Conservation (phyloP, 1,140 invertebrate genomes). For the Eumaeus atala region DNA sequence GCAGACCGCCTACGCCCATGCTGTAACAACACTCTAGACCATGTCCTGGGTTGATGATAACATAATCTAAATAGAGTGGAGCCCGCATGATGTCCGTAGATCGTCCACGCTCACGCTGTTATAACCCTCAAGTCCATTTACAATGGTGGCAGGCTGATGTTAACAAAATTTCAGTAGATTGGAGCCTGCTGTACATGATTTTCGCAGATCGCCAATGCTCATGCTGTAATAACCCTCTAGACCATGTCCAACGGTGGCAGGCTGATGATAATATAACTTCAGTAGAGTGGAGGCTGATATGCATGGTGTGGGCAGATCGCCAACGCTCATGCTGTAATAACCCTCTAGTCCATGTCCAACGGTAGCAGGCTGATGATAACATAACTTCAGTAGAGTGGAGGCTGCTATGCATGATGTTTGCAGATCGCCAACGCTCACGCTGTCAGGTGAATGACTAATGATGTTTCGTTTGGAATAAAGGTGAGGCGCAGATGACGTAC, state of each 20-base stretch:
- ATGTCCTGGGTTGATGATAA: too few relatives aligned
- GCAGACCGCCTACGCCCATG: neutral
- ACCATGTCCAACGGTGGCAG: neutral
- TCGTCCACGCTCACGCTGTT: too few relatives aligned
- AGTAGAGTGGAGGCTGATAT: slow-evolving; percentile 24
- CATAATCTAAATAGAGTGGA: too few relatives aligned
- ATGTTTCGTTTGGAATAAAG: slow-evolving; percentile 62
- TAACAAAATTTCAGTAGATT: too few relatives aligned
- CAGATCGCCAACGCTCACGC: slow-evolving; percentile 39
- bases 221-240: neutral
- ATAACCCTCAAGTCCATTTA: too few relatives aligned
- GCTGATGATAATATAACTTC: slow-evolving; percentile 2
- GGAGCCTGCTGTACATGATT: too few relatives aligned
- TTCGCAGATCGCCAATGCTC: neutral
- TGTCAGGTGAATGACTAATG: slow-evolving; percentile 44
- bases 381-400: slow-evolving; percentile 19
- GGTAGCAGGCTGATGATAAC: neutral
- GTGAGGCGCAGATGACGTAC: slow-evolving; percentile 70
- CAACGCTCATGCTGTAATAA: neutral
- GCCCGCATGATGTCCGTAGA: too few relatives aligned
- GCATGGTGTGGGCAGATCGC: slow-evolving; percentile 26
- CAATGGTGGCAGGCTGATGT: too few relatives aligned
- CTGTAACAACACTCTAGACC: too few relatives aligned
- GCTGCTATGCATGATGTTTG: slow-evolving; percentile 45
- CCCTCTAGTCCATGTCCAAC: neutral